phyloP scores from a whole-genome alignment of 2,888 invertebrate species.

The Pyrrhia umbra region DNA sequence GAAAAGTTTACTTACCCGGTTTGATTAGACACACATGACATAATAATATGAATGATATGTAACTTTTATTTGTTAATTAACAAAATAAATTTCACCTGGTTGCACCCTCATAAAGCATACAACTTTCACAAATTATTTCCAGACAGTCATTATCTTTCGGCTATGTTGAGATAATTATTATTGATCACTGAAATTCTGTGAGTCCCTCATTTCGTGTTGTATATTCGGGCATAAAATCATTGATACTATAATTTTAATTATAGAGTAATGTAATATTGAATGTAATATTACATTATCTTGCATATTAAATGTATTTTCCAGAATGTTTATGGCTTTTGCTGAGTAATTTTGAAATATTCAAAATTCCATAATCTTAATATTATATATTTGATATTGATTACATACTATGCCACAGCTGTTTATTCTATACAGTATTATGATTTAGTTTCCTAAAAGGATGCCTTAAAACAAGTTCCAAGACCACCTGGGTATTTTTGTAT shows the following conservation, averaged over 20 bases:
- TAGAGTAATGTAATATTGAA: too few species aligned
- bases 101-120: constrained; percentile 11
- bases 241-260: too few species aligned
- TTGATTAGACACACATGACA: not conserved
- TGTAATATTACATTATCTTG: too few species aligned
- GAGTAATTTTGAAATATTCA: not conserved
- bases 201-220: constrained; percentile 4
- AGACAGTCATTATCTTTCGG: constrained; percentile 33
- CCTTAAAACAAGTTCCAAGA: constrained; percentile 4
- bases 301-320: too few species aligned
- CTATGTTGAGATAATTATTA: constrained; percentile 22
- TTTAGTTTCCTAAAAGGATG: not conserved
- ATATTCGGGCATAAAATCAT: not conserved
- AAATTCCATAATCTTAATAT: not conserved
- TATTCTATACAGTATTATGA: not conserved
- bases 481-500: constrained; percentile 21
- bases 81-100: constrained; percentile 12
- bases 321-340: not conserved
- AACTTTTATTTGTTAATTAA: not conserved
- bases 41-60: not conserved
- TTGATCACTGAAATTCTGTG: constrained; percentile 39
- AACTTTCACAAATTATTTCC: constrained; percentile 27
- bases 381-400: not conserved
- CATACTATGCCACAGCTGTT: not conserved
- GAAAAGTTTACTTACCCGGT: constrained; percentile 3